Conservation (phyloP, 2,888 invertebrate species). For the Sinelater perroti region DNA sequence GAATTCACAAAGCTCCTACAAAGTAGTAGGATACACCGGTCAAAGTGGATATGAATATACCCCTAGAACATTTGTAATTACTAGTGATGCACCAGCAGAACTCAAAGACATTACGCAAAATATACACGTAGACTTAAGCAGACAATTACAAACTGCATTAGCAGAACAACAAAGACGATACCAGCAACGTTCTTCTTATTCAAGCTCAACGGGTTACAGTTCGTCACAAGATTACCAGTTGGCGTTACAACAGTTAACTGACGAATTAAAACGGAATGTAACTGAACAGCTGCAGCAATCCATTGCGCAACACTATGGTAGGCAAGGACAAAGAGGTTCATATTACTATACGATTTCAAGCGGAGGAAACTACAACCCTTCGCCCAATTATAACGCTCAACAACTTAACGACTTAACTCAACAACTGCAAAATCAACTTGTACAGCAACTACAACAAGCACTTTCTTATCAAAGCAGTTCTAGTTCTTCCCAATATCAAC, state of each 20-base stretch:
- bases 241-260: slow-evolving; percentile 50
- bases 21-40: background rate
- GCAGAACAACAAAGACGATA: slow-evolving; percentile 38
- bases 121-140: slow-evolving; percentile 40
- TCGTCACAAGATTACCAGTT: slow-evolving; percentile 45
- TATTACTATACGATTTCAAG: slow-evolving; percentile 43
- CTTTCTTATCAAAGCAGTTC: slow-evolving; percentile 47
- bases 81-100: slow-evolving; percentile 27
- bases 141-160: slow-evolving; percentile 52
- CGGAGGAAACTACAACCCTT: slow-evolving; percentile 41
- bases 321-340: slow-evolving; percentile 43
- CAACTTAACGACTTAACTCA: slow-evolving; percentile 51
- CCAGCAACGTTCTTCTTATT: slow-evolving; percentile 32
- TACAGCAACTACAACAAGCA: slow-evolving; percentile 55
- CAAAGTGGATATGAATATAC: slow-evolving; percentile 23
- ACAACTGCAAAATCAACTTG: slow-evolving; percentile 53
- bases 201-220: slow-evolving; percentile 22
- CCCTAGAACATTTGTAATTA: slow-evolving; percentile 22
- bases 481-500: slow-evolving; percentile 8
- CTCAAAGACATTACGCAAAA: slow-evolving; percentile 37
- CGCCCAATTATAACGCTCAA: slow-evolving; percentile 44
- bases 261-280: slow-evolving; percentile 55
- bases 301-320: slow-evolving; percentile 44
- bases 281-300: slow-evolving; percentile 51
- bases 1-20: background rate